Percentiles rank a stretch among this genome's conserved stretches.
phyloP scores from a whole-genome alignment of 1,140 invertebrate genomes.

The Hesperophylax magnus region DNA sequence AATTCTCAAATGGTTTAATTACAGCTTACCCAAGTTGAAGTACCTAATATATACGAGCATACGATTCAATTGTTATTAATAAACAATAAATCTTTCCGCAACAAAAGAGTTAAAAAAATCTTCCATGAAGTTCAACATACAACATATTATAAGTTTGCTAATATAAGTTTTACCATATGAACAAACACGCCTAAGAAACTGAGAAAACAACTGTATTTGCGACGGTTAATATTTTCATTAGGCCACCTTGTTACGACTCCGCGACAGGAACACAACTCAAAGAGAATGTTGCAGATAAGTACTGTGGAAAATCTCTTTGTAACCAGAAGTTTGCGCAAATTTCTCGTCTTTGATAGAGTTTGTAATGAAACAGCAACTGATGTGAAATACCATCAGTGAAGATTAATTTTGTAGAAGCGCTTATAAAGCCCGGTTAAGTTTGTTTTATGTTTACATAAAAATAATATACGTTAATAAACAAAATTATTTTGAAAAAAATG shows the following conservation, averaged over 20 bases:
- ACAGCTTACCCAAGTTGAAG: too few relatives aligned
- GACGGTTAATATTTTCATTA: slow-evolving; percentile 24
- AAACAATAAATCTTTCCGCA: too few relatives aligned
- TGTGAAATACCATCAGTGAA: neutral
- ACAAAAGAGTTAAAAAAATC: too few relatives aligned
- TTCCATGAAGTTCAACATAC: too few relatives aligned
- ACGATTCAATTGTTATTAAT: too few relatives aligned
- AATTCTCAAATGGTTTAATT: too few relatives aligned
- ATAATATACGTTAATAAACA: too few relatives aligned
- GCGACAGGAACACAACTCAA: slow-evolving; percentile 12
- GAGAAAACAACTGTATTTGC: slow-evolving; percentile 12
- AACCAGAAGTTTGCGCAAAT: neutral
- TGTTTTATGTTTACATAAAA: too few relatives aligned
- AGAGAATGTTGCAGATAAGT: neutral
- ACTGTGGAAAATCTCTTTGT: slow-evolving; percentile 11
- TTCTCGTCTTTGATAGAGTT: slow-evolving; percentile 28
- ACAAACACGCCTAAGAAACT: neutral
- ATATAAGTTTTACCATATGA: neutral
- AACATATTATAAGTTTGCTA: neutral
- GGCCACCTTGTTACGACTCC: slow-evolving; percentile 1
- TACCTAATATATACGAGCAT: too few relatives aligned
- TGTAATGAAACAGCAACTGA: neutral
- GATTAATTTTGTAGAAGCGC: neutral
- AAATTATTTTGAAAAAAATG: too few relatives aligned
- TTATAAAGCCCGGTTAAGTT: too few relatives aligned